Base-by-base conservation (phyloP, 1,140 invertebrate species). In the Drosophila pseudoananassae region DNA sequence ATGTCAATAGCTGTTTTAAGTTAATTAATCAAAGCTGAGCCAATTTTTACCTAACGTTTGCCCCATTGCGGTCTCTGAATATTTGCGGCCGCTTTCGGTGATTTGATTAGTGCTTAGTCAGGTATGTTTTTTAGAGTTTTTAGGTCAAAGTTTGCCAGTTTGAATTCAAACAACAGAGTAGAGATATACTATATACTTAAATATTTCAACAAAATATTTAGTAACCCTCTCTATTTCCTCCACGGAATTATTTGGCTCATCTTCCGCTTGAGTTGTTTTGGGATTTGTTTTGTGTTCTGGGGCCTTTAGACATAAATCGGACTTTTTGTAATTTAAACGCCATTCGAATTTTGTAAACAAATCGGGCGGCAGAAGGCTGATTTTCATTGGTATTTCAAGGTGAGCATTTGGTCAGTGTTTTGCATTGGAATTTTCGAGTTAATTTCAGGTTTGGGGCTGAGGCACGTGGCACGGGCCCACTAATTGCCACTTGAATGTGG, bases 1-100 rank as follows among this genome's bases (percentile, higher is more conserved):
- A 53, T 76, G 78, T 76, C 78, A 72, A 74, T 83, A 72, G 66
- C 70, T 88, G 71, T 73, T 88, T 87, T 87, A 83, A 87, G 83
- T 87, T 87, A 87, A 87, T 87, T 87, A 87, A 87, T 87, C 83
- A 87, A 87, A 87, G 83, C 83, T 53, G 52, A 61, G 66, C 55
- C 75, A 78, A 88, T 88, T 87, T 87, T 76, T 79, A 57, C 25
- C 83, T 65, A 71, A 64, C 70, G 59, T 51, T 59, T 43, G 12
- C 4, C 64, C 56, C 65, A 38, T 64, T 70, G 74, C 40, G 74
- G 72, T 60, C 10, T 46, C 8, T 58, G 29, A 68, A 59, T 51
- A 45, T 27, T 40, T 81, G 82, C 69, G 78, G 83, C 76, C n/a
- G 15, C 38, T 23, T 57, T 46, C 68, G 68, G 54, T 70, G 8